These are phyloP conservation scores for Mesodorylaimus sp. DNA, from an alignment of 2,888 invertebrate species.

Conservation along the genomic window DNA sequence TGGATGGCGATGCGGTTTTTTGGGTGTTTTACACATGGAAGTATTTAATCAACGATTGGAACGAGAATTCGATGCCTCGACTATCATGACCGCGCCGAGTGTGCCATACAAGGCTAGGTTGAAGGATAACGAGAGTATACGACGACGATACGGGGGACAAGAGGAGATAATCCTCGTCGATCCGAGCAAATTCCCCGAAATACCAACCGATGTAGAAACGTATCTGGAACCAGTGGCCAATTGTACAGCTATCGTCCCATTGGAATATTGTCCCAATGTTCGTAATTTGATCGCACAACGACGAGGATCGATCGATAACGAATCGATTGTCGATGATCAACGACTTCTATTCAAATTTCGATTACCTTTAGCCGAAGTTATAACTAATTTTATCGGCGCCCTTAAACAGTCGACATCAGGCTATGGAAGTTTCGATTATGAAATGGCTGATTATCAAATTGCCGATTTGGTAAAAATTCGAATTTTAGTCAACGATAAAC, in stretches of 20 bases:
- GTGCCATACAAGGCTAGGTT: conserved; percentile 37
- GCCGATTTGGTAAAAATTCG: conserved; percentile 59
- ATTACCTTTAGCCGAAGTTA: conserved; percentile 75
- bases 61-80: conserved; percentile 37
- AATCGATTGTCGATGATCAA: conserved; percentile 44
- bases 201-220: conserved; percentile 9
- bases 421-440: conserved; percentile 81
- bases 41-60: conserved; percentile 38
- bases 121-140: conserved; percentile 22
- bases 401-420: conserved; percentile 76
- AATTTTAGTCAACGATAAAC: conserved; percentile 55
- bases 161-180: conserved; percentile 19
- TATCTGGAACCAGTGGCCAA: conserved; percentile 56
- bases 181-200: conserved; percentile 12
- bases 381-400: conserved; percentile 79
- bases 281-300: conserved; percentile 20
- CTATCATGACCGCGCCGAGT: conserved; percentile 39
- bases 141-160: conserved; percentile 21
- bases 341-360: conserved; percentile 61
- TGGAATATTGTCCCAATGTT: conserved; percentile 31
- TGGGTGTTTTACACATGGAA: conserved; percentile 40
- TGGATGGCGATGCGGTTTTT: conserved; percentile 37
- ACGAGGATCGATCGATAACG: conserved; percentile 1
- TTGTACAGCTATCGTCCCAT: conserved; percentile 73
- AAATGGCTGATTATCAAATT: conserved; percentile 59